Evolutionary conservation across 37 sponge, comb jelly and placozoan species (phyloP).

Genomic region (Dysidea cf. avara): DNA sequence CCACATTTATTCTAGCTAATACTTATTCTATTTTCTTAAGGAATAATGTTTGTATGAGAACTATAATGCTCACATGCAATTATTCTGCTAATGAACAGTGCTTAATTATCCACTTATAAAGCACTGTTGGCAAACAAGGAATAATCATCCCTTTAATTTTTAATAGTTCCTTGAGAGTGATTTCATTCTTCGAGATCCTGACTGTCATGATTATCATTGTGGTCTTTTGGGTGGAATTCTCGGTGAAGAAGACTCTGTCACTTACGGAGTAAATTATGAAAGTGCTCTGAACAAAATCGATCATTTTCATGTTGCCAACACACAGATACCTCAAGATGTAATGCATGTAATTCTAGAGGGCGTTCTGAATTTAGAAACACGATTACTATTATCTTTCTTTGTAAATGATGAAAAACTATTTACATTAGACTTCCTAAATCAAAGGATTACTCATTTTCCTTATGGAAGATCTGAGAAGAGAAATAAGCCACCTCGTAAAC

Average conservation of each 20-base stretch:
- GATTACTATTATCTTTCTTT: slow-evolving; percentile 11
- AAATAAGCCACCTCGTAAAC: slow-evolving; percentile 19
- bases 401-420: slow-evolving; percentile 6
- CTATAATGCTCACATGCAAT: too few relatives aligned
- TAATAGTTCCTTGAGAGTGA: slow-evolving; percentile 14
- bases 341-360: slow-evolving; percentile 58
- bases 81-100: too few relatives aligned
- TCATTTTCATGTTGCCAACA: slow-evolving; percentile 50
- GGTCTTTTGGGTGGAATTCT: slow-evolving; percentile 19
- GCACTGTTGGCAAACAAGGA: too few relatives aligned
- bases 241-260: slow-evolving; percentile 6
- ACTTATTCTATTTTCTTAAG: too few relatives aligned
- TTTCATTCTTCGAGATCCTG: slow-evolving; percentile 3
- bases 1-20: too few relatives aligned
- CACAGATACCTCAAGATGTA: slow-evolving; percentile 45
- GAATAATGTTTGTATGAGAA: too few relatives aligned
- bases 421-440: slow-evolving; percentile 21
- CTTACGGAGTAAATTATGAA: slow-evolving; percentile 29
- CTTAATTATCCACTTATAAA: too few relatives aligned
- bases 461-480: slow-evolving; percentile 13
- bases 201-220: slow-evolving; percentile 21
- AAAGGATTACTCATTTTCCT: slow-evolving; percentile 19
- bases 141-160: too few relatives aligned
- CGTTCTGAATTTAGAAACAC: slow-evolving; percentile 1
- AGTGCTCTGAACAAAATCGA: slow-evolving; percentile 30